Conservation (phyloP, 30 jellyfish, hydroid and myxozoan species). For the Aurelia sp. region DNA sequence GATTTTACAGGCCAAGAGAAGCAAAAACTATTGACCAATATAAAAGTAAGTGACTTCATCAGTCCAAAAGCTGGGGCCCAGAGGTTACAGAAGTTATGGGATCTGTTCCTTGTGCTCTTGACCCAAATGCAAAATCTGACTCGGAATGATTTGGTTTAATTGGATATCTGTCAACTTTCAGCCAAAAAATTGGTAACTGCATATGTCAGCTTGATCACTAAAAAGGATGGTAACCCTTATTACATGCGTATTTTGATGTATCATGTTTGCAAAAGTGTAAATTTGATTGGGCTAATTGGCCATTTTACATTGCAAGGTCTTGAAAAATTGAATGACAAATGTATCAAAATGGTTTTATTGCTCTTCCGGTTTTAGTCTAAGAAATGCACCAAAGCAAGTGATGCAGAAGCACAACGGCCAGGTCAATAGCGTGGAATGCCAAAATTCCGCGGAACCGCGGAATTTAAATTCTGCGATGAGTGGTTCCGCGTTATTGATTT, state of each 20-base stretch:
- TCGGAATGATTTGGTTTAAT: background rate
- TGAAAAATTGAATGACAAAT: too few relatives aligned
- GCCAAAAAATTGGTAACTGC: background rate
- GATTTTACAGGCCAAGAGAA: conserved; percentile 24
- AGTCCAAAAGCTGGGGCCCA: background rate
- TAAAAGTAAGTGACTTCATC: background rate
- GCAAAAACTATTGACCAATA: background rate
- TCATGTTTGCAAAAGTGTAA: background rate
- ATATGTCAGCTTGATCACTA: background rate
- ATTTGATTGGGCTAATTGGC: background rate
- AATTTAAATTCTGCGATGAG: too few relatives aligned
- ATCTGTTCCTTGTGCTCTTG: background rate
- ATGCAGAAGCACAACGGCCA: too few relatives aligned
- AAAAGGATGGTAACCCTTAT: conserved; percentile 20
- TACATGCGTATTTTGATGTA: conserved; percentile 19
- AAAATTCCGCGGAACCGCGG: too few relatives aligned
- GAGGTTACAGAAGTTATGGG: conserved; percentile 16
- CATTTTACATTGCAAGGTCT: too few relatives aligned
- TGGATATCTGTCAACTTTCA: background rate
- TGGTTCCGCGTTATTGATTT: too few relatives aligned
- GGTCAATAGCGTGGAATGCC: too few relatives aligned
- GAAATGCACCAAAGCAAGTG: too few relatives aligned
- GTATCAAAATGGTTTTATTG: too few relatives aligned
- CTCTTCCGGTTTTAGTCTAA: too few relatives aligned
- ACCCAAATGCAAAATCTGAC: background rate